Conservation (phyloP, 1,140 invertebrate genomes). For the Leptinotarsa texana region DNA sequence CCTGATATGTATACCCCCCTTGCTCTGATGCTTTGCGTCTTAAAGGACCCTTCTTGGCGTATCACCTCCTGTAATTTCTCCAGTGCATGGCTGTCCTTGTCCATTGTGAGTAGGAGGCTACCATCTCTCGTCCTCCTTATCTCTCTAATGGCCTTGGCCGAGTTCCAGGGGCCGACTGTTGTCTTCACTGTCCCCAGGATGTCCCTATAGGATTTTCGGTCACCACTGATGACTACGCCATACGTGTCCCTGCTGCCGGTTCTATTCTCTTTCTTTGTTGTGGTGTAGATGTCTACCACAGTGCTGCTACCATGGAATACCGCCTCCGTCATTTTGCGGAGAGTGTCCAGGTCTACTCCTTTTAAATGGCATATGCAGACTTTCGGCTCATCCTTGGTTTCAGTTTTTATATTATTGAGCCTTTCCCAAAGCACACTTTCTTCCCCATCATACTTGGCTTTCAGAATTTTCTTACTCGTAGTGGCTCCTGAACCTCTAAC, state of each 20-base stretch:
- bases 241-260: neutral
- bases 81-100: neutral
- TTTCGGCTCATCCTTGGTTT: neutral
- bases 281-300: conserved; percentile 17
- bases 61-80: neutral
- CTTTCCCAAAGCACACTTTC: neutral
- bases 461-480: conserved; percentile 15
- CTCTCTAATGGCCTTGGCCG: neutral
- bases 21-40: neutral
- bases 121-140: neutral
- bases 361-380: conserved; percentile 12
- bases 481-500: neutral
- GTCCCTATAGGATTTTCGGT: neutral
- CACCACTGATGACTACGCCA: neutral
- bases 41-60: neutral
- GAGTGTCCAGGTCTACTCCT: neutral
- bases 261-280: neutral
- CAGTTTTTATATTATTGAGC: neutral
- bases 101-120: neutral
- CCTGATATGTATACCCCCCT: neutral
- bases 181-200: conserved; percentile 1
- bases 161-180: neutral
- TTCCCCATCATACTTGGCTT: neutral
- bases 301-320: neutral
- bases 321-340: conserved; percentile 23